Evolutionary conservation across 2,113 vertebrate species (phyloP).

Genomic region (Brachypodius melanocephalos): DNA sequence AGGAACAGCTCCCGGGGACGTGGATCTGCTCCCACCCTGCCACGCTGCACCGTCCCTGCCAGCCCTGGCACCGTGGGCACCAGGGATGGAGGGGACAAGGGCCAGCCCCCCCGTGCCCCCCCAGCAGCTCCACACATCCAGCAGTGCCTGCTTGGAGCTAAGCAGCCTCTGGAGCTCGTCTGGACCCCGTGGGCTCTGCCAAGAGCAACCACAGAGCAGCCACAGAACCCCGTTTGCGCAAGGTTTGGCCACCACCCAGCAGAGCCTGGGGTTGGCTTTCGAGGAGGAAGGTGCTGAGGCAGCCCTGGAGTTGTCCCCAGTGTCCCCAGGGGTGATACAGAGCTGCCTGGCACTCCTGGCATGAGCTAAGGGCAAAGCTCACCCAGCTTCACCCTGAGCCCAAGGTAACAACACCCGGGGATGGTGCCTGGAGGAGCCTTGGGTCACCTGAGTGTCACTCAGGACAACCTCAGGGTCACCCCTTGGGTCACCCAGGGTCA

Average conservation of each 20-base stretch:
- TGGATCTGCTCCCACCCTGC: background rate
- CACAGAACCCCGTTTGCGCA: background rate
- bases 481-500: accelerated
- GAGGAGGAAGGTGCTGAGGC: slow-evolving; percentile 16
- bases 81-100: accelerated
- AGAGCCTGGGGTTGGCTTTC: background rate
- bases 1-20: background rate
- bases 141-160: background rate
- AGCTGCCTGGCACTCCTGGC: background rate
- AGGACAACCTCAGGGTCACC: background rate
- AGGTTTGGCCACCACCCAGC: slow-evolving; percentile 33
- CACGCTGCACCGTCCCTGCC: background rate
- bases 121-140: background rate
- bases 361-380: accelerated
- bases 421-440: accelerated
- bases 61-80: background rate
- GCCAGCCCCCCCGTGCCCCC: background rate
- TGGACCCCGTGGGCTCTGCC: background rate
- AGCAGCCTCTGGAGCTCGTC: background rate
- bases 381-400: accelerated
- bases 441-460: background rate
- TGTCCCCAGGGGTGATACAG: accelerated
- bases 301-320: background rate
- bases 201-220: background rate
- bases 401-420: accelerated